Percentiles rank a stretch among this genome's conserved stretches.
phyloP scores from a whole-genome alignment of 2,113 vertebrate species.

The Gymnogyps californianus region DNA sequence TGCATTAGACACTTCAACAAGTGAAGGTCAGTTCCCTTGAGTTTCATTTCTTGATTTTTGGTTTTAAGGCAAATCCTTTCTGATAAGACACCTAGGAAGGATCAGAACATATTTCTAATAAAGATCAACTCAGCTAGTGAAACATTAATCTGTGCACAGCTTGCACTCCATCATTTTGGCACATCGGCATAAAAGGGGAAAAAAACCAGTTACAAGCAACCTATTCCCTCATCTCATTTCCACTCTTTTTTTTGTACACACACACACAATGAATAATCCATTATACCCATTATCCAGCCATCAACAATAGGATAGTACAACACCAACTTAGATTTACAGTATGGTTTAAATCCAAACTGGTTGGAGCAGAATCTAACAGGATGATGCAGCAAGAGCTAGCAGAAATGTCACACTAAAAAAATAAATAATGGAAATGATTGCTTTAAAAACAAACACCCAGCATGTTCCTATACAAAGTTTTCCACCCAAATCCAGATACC shows the following conservation, averaged over 20 bases:
- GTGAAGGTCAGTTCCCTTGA: neutral
- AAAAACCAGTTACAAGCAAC: neutral
- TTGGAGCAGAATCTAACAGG: neutral
- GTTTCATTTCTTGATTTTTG: neutral
- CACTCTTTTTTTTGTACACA: neutral
- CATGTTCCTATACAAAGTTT: neutral
- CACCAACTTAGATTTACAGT: neutral
- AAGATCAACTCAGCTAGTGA: neutral
- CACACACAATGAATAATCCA: neutral
- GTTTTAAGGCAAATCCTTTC: neutral
- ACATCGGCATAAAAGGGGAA: neutral
- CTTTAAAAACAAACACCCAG: neutral
- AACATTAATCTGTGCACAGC: neutral
- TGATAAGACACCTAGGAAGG: neutral
- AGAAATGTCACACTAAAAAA: neutral
- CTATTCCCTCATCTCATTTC: neutral
- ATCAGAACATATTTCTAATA: neutral
- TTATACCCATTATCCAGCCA: neutral
- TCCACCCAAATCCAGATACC: neutral
- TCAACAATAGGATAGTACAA: neutral
- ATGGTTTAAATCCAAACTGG: neutral
- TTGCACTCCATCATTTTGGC: neutral
- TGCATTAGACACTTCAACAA: neutral
- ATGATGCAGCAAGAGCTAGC: neutral
- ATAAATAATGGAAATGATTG: neutral